Base-by-base conservation (phyloP, 1,140 invertebrate genomes). In the Plodia interpunctella region DNA sequence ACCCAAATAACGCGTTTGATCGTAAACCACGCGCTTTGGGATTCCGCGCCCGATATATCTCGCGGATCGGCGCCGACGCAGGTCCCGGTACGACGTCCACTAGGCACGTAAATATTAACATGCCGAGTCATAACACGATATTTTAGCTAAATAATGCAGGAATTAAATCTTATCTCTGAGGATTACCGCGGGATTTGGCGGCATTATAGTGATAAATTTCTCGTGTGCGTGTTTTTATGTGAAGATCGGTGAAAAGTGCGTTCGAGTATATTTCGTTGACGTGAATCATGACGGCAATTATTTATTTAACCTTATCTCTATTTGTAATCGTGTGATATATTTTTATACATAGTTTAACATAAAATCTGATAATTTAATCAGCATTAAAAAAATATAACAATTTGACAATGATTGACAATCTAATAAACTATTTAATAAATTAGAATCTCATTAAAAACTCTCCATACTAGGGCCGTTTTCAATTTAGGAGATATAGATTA, bases 1-100 rank as follows among this genome's bases (percentile, higher is more conserved):
- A 44, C 38, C 38, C 38, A 44, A 44, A 44, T 44, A 44, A 15
- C 38, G 38, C 38, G 38, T 44, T 44, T 44, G 38, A 44, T 44
- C 38, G 38, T 44, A 44, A 44, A 44, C 38, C 38, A 32, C 30
- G 38, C 38, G 38, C 13, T 44, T 17, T 44, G 38, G 15, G 38
- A 44, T 44, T 44, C 38, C 38, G 38, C 13, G 38, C 38, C 38
- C 38, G 38, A 44, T 44, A 44, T 44, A 44, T 44, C 38, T 35
- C 9, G 32, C 38, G 15, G 32, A 11, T 13, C 15, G 13, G 38
- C 38, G 38, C 10, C 13, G 5, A n/a, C 15, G 9, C 38, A 44
- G 13, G 21, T 25, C 21, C 2, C 21, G 21, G 6, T 6, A 2
- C 21, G 21, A 25, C 6, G 6, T 10, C 5, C 15, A 44, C 38